phyloP scores from a whole-genome alignment of 2,888 invertebrate genomes.

The Balanococcus diminutus region DNA sequence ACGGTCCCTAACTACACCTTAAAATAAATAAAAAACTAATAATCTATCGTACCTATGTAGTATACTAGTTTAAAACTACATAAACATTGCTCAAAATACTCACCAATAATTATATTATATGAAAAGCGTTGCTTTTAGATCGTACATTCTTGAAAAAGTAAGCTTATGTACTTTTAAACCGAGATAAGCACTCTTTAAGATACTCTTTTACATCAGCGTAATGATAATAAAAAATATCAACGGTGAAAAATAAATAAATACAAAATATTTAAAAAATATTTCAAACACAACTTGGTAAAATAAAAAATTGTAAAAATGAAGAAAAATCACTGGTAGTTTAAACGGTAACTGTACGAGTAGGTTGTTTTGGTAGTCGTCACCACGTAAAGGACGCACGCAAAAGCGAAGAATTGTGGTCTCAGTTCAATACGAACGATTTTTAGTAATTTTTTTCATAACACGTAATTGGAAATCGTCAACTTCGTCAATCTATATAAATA shows the following conservation, averaged over 20 bases:
- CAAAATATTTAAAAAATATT: neutral
- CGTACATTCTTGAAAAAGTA: neutral
- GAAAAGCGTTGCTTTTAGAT: neutral
- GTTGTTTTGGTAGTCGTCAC: neutral
- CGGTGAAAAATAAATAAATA: neutral
- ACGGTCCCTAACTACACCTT: neutral
- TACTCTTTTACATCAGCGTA: neutral
- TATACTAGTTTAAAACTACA: neutral
- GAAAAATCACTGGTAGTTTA: neutral
- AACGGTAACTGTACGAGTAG: neutral
- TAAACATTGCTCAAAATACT: neutral
- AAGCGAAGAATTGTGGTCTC: neutral
- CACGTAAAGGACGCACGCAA: neutral
- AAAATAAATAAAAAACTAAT: neutral
- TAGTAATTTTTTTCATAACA: neutral
- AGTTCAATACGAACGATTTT: constrained; percentile 12
- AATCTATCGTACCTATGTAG: no score
- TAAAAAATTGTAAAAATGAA: neutral
- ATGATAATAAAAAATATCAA: neutral
- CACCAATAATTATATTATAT: neutral
- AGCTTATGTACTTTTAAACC: neutral
- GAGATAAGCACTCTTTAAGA: neutral
- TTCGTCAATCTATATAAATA: constrained; percentile 39
- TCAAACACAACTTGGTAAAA: neutral
- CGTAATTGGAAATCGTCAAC: constrained; percentile 36